Evolutionary conservation across 2,113 vertebrate genomes (phyloP).

Genomic region (Sinosuthora webbiana): DNA sequence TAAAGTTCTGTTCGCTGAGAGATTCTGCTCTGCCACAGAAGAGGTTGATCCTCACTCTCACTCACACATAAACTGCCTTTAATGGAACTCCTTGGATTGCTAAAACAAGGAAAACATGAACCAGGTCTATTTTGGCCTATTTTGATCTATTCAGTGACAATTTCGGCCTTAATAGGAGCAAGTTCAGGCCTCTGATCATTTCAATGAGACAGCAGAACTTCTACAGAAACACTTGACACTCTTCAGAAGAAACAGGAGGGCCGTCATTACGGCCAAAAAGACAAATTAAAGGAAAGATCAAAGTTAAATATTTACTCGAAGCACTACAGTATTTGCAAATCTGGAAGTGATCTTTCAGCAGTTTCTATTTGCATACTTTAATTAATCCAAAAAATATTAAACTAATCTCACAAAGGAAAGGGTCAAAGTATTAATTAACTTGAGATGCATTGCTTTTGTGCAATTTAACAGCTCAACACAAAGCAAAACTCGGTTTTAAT

Average conservation of each 20-base stretch:
- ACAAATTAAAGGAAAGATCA: constrained; percentile 52
- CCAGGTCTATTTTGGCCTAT: too few species aligned
- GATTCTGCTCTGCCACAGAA: neutral
- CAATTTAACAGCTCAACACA: constrained; percentile 64
- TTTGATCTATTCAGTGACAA: too few species aligned
- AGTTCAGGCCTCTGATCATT: neutral
- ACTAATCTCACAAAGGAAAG: constrained; percentile 67
- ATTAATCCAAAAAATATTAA: constrained; percentile 73
- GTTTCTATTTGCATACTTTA: constrained; percentile 69
- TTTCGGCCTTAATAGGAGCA: neutral
- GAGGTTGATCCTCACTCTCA: neutral
- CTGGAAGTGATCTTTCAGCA: constrained; percentile 52
- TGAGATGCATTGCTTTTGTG: constrained; percentile 49
- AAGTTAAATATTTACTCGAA: constrained; percentile 67
- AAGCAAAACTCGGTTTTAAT: constrained; percentile 63
- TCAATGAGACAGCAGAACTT: neutral
- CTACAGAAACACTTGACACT: neutral
- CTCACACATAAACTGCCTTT: neutral
- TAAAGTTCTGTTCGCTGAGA: neutral
- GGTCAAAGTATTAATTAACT: constrained; percentile 73
- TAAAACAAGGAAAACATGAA: neutral
- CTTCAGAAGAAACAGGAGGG: constrained; percentile 8
- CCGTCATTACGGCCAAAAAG: neutral
- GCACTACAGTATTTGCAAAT: constrained; percentile 57
- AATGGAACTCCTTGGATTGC: neutral